Conservation (phyloP, 2,797 vertebrate genomes). For the Chelonia mydas region DNA sequence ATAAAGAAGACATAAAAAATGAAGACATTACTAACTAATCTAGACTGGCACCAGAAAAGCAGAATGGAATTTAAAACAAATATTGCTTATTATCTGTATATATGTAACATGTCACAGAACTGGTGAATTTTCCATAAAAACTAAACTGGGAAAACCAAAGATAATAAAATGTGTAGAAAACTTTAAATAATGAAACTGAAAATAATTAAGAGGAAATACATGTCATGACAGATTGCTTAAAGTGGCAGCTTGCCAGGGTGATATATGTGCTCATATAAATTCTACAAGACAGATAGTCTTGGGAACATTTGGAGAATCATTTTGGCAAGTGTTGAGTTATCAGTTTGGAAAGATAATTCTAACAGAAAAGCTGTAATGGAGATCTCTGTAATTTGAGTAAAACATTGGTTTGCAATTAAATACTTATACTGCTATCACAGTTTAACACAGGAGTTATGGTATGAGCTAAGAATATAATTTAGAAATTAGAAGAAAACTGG, state of each 20-base stretch:
- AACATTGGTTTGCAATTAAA: background rate
- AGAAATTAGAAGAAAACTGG: background rate
- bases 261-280: background rate
- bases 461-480: background rate
- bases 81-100: background rate
- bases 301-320: background rate
- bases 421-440: background rate
- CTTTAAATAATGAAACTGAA: background rate
- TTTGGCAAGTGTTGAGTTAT: background rate
- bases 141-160: background rate
- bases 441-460: background rate
- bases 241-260: rapidly evolving
- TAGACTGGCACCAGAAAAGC: background rate
- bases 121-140: background rate
- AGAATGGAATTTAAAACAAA: background rate
- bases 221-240: background rate
- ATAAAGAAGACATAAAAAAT: background rate
- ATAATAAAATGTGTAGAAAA: background rate
- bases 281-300: background rate
- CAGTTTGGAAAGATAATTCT: background rate
- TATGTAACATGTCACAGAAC: background rate
- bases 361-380: background rate
- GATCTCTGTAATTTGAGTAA: background rate
- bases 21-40: background rate
- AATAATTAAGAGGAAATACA: background rate